Percentiles rank a stretch among this genome's conserved stretches.
Evolutionary conservation across 2,113 vertebrate species (phyloP).

Genomic region (Saiga tatarica): DNA sequence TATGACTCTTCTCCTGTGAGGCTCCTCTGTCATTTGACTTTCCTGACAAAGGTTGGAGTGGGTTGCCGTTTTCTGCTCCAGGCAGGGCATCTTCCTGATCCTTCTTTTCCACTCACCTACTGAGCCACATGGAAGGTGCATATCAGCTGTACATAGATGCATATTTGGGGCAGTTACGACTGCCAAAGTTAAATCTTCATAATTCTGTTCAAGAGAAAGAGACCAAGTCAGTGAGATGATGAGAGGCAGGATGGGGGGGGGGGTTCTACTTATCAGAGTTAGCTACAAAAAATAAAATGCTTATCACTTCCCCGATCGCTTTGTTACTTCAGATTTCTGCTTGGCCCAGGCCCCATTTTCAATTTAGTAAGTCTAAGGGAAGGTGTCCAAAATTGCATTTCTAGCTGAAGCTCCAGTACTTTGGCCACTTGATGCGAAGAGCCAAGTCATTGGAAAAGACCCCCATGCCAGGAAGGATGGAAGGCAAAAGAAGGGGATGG

Average conservation of each 20-base stretch:
- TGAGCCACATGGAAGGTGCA: neutral
- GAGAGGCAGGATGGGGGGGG: neutral
- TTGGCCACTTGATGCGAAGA: neutral
- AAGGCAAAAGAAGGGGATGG: neutral
- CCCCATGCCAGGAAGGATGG: neutral
- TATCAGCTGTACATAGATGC: neutral
- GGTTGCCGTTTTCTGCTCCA: neutral
- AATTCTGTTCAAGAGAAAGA: neutral
- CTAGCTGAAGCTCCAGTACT: neutral
- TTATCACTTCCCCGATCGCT: neutral
- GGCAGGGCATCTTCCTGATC: neutral
- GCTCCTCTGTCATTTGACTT: neutral
- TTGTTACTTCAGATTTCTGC: neutral
- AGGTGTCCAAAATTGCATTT: neutral
- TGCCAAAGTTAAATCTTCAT: neutral
- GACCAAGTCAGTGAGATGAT: neutral
- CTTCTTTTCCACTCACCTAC: neutral
- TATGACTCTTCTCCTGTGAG: neutral
- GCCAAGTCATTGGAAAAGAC: neutral
- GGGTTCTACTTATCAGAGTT: neutral
- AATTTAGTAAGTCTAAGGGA: neutral
- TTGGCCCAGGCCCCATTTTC: neutral
- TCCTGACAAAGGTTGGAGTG: neutral
- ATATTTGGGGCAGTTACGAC: neutral
- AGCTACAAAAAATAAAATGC: neutral